phyloP scores from a whole-genome alignment of 2,797 vertebrate species.

The Cebuella pygmaea region DNA sequence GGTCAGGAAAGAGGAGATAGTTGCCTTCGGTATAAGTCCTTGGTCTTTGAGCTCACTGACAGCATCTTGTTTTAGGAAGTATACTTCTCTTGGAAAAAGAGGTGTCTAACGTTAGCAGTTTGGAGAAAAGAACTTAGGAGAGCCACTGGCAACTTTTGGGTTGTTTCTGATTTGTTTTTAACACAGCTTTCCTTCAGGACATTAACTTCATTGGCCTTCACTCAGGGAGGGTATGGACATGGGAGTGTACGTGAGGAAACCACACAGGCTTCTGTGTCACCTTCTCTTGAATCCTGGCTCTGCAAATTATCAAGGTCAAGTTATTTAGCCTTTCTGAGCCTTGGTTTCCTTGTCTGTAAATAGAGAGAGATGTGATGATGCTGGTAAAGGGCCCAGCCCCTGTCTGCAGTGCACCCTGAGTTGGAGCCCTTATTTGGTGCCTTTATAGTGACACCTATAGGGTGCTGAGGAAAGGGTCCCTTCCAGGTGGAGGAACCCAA shows the following conservation, averaged over 20 bases:
- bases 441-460: background rate
- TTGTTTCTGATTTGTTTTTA: background rate
- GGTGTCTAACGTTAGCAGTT: background rate
- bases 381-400: rapidly evolving
- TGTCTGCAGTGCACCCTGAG: background rate
- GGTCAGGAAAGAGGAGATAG: background rate
- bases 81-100: background rate
- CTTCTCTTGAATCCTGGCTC: background rate
- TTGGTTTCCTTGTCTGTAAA: background rate
- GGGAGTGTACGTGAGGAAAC: rapidly evolving
- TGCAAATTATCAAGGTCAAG: background rate
- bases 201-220: background rate
- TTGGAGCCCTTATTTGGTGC: background rate
- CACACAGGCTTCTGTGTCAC: rapidly evolving
- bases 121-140: background rate
- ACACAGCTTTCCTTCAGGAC: background rate
- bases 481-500: background rate
- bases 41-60: background rate
- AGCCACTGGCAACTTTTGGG: background rate
- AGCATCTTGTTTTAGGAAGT: background rate
- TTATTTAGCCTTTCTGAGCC: background rate
- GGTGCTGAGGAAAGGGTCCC: background rate
- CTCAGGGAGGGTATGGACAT: background rate
- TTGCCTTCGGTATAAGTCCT: background rate
- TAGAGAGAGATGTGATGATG: background rate